These are phyloP conservation scores for Paracanthobrama guichenoti DNA, from an alignment of 2,113 vertebrate species.

Conservation along the genomic window DNA sequence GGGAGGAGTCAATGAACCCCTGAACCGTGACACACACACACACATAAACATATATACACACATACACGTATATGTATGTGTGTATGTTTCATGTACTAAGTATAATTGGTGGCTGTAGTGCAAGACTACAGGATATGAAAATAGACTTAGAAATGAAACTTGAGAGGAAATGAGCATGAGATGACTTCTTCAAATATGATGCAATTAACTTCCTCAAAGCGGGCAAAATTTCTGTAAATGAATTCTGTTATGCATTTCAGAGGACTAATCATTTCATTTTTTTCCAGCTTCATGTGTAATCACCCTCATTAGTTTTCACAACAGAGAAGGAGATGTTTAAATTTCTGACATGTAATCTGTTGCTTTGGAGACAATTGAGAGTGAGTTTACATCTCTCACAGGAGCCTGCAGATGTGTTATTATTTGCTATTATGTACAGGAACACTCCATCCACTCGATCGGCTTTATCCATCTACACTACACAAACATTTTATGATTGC, in stretches of 20 bases:
- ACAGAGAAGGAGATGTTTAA: constrained; percentile 29
- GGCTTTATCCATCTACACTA: constrained; percentile 32
- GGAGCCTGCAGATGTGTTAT: constrained; percentile 34
- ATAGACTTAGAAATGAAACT: constrained; percentile 12
- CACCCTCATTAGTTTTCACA: constrained; percentile 42
- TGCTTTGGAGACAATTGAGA: constrained; percentile 34
- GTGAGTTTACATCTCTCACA: constrained; percentile 25
- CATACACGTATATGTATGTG: too few species aligned
- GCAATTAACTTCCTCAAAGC: constrained; percentile 22
- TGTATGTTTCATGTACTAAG: too few species aligned
- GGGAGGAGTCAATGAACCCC: too few species aligned
- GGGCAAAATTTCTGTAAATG: background rate
- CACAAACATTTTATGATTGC: constrained; percentile 42
- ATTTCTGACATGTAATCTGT: constrained; percentile 44
- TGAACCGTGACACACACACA: too few species aligned
- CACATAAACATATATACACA: too few species aligned
- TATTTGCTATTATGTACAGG: constrained; percentile 28
- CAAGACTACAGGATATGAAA: background rate
- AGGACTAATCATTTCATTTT: constrained; percentile 33
- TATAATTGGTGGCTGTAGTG: background rate
- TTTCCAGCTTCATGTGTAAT: constrained; percentile 9
- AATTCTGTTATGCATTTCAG: constrained; percentile 37
- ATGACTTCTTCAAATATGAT: constrained; percentile 26
- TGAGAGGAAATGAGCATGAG: background rate
- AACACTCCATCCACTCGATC: constrained; percentile 27